phyloP scores from a whole-genome alignment of 2,113 vertebrate species.

The Kryptolebias marmoratus region DNA sequence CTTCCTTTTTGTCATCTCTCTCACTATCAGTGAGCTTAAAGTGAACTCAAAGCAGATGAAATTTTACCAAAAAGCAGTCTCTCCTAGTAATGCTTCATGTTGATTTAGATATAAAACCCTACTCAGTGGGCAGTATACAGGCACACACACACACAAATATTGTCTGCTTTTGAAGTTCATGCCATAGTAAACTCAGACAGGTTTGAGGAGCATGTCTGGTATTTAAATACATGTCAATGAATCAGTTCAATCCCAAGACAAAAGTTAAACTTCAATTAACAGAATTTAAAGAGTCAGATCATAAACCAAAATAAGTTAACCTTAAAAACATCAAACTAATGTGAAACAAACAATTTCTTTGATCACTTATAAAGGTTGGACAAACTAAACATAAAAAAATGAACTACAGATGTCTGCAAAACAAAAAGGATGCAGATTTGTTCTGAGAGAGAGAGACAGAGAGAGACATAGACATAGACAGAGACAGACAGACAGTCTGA shows the following conservation, averaged over 20 bases:
- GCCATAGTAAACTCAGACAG: constrained; percentile 48
- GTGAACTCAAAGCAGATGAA: constrained; percentile 43
- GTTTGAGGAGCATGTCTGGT: constrained; percentile 40
- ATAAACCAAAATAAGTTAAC: no score
- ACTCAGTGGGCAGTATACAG: background rate
- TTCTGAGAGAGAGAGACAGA: no score
- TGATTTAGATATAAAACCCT: background rate
- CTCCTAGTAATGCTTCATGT: background rate
- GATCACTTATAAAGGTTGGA: no score
- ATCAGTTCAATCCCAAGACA: constrained; percentile 7
- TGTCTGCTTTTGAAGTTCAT: constrained; percentile 19
- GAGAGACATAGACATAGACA: no score
- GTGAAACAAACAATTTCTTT: no score
- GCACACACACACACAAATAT: background rate
- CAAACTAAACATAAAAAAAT: no score
- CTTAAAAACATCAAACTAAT: no score
- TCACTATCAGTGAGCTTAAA: constrained; percentile 61
- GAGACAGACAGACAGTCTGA: no score
- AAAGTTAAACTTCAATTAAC: background rate
- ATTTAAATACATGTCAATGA: constrained; percentile 18
- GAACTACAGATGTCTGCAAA: no score
- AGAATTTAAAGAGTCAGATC: no score
- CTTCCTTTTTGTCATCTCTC: constrained; percentile 31
- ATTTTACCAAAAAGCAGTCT: constrained; percentile 4
- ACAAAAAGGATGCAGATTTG: no score